Conservation (phyloP, 2,888 invertebrate genomes). For the Nomada fucata region DNA sequence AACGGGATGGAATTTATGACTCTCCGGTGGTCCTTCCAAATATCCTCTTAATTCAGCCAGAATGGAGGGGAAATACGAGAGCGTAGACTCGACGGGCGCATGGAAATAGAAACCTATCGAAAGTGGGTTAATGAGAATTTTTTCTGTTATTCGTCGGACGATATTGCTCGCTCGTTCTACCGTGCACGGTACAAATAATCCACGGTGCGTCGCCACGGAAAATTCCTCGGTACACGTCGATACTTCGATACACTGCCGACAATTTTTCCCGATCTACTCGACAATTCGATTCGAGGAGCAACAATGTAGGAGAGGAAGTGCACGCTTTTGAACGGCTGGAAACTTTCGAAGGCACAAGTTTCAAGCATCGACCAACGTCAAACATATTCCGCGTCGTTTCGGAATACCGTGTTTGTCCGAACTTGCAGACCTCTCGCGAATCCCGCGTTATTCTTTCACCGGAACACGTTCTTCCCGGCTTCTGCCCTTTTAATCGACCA, state of each 20-base stretch:
- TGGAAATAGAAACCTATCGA: neutral
- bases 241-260: neutral
- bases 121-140: slow-evolving; percentile 39
- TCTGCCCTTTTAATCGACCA: neutral
- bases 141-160: slow-evolving; percentile 8
- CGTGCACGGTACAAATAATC: slow-evolving; percentile 24
- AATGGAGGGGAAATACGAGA: slow-evolving; percentile 16
- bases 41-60: slow-evolving; percentile 9
- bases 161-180: neutral
- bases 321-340: slow-evolving; percentile 13
- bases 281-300: slow-evolving; percentile 49
- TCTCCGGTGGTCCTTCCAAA: neutral
- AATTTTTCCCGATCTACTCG: slow-evolving; percentile 48
- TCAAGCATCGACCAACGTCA: slow-evolving; percentile 17
- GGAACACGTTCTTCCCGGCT: neutral
- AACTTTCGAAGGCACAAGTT: slow-evolving; percentile 41
- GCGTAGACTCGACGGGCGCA: slow-evolving; percentile 6
- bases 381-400: slow-evolving; percentile 31
- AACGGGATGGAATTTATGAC: neutral
- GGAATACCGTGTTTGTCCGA: slow-evolving; percentile 31
- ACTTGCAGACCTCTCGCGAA: slow-evolving; percentile 20
- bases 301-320: neutral
- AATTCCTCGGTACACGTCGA: slow-evolving; percentile 13
- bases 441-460: slow-evolving; percentile 18
- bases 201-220: slow-evolving; percentile 28